Conservation (phyloP, 1,140 invertebrate genomes). For the Diabrotica virgifera region DNA sequence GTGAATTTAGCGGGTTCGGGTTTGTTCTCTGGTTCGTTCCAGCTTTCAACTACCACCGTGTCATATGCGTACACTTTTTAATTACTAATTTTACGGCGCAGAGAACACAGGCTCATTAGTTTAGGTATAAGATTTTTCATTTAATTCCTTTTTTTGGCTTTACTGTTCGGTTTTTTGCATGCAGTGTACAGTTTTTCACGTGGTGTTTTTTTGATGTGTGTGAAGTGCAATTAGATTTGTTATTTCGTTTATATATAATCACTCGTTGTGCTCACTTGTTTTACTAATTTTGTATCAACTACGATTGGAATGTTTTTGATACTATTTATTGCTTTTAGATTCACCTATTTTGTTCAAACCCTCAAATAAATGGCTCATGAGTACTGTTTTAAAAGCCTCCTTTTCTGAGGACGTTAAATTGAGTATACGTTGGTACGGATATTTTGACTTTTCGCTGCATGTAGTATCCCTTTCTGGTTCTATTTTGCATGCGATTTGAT, state of each 20-base stretch:
- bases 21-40: no score
- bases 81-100: neutral
- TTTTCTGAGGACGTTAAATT: constrained; percentile 46
- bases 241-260: neutral
- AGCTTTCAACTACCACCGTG: neutral
- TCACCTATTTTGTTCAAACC: neutral
- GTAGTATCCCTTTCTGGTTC: neutral
- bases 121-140: neutral
- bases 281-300: neutral
- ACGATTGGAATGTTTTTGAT: neutral
- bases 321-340: constrained; percentile 1
- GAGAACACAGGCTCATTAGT: neutral
- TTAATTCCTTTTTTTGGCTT: no score
- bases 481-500: no score
- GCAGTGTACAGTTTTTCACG: no score
- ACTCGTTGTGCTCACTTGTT: neutral
- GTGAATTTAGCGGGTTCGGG: neutral
- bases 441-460: constrained; percentile 7
- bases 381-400: constrained; percentile 36
- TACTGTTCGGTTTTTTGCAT: no score
- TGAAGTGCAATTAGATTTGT: no score
- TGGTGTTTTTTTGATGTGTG: no score
- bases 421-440: constrained; percentile 41
- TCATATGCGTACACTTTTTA: constrained; percentile 2
- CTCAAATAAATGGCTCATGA: constrained; percentile 11